Evolutionary conservation across 2,888 invertebrate species (phyloP), one percentile per base, ranked within the genome.

Genomic region (Thymelicus lineola): DNA sequence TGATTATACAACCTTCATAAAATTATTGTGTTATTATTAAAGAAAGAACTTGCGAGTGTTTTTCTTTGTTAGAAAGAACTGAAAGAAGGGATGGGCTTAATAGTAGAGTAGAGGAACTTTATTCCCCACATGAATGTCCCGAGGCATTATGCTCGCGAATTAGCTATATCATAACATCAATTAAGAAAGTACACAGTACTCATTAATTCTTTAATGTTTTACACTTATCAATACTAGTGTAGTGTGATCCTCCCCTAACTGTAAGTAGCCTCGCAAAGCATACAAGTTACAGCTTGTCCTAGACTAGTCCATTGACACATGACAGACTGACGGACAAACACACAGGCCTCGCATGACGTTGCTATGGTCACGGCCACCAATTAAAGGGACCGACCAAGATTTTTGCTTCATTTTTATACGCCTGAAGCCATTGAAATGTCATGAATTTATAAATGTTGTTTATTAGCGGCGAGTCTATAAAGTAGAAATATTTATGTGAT

Each of bases 361-460:
- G 38, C 69, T 63, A 68, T 69, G 69, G 69, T 69, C 15, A 69
- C 48, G 62, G 62, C 36, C 36, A 61, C 62, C 69, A 69, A 69
- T 69, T 69, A 69, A 69, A 69, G 17, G 14, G 46, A 35, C 62
- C 69, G 69, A 58, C 57, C 7, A 45, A 48, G n/a, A 63, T 35
- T 69, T 69, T 69, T 69, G 35, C 45, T 69, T 63, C 69, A 69
- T 69, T 69, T 69, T 69, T 69, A 68, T 57, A 63, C 48, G 48
- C 57, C 42, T 35, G 15, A 15, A 20, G 46, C 69, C 63, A 69
- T 69, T 69, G 63, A 69, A 69, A 63, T 50, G 69, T 69, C 69
- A 57, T 58, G 62, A 69, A 63, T 62, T 57, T 57, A 62, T 68
- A 68, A 61, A 61, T 61, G 38, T 53, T 15, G 60, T 67, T 67